A percentile compares a stretch with the other conserved stretches of the same genome.
Conservation (phyloP, 1,140 invertebrate species). For the Panonychus citri region DNA sequence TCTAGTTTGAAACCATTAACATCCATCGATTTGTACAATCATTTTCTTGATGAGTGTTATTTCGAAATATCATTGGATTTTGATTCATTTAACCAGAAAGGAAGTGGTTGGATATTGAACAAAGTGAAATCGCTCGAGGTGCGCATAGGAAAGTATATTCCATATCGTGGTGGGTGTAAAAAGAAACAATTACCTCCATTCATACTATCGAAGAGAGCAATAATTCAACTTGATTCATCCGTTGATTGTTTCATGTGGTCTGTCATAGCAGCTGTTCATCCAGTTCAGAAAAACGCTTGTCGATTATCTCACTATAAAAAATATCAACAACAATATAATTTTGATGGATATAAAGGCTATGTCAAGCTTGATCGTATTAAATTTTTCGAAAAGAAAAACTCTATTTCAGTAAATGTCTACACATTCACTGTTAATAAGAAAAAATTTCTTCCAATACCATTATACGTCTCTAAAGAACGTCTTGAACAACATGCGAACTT, state of each 20-base stretch:
- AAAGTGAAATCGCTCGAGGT: too few relatives aligned
- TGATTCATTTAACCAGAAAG: too few relatives aligned
- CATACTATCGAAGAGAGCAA: background rate
- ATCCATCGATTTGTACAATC: too few relatives aligned
- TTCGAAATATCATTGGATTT: too few relatives aligned
- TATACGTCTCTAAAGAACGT: background rate
- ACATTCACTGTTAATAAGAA: background rate
- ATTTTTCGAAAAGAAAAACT: conserved; percentile 2
- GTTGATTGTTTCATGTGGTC: conserved; percentile 8
- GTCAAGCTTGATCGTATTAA: background rate
- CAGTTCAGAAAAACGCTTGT: background rate
- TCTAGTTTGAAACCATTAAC: too few relatives aligned
- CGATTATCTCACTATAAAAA: background rate
- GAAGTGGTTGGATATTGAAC: too few relatives aligned
- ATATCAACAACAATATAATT: background rate
- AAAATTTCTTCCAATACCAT: background rate
- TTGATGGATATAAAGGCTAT: background rate
- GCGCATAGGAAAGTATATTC: background rate
- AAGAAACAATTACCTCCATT: background rate
- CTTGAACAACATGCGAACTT: conserved; percentile 5
- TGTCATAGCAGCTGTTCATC: conserved; percentile 1
- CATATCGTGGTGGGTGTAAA: background rate
- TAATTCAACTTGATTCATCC: background rate
- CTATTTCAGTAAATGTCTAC: conserved; percentile 3
- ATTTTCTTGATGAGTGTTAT: too few relatives aligned